A percentile compares a stretch with the other conserved stretches of the same genome.
Conservation (phyloP, 1,140 invertebrate species). For the Drosophila subpulchrella region DNA sequence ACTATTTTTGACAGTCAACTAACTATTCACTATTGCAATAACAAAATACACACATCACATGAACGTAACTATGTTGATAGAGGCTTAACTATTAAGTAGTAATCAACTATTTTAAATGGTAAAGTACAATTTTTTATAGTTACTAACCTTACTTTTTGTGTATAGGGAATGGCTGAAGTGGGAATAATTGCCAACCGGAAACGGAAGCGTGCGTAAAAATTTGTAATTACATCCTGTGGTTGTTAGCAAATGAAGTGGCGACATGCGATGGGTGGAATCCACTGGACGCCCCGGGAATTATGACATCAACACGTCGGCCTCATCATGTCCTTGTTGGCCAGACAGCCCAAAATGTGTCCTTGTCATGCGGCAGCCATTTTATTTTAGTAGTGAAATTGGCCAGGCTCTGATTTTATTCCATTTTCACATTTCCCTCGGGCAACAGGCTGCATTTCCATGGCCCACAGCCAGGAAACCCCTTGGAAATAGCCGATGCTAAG, state of each 20-base stretch:
- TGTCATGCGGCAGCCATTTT: conserved; percentile 46
- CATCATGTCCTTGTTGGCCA: conserved; percentile 37
- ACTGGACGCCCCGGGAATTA: conserved; percentile 41
- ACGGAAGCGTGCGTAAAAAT: conserved; percentile 68
- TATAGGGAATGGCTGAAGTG: background rate
- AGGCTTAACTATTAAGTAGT: background rate
- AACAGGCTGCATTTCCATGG: conserved; percentile 50
- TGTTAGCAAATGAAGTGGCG: conserved; percentile 28
- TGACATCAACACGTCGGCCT: conserved; percentile 72
- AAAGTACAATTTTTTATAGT: too few species aligned
- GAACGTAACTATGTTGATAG: too few species aligned
- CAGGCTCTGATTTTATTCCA: conserved; percentile 49
- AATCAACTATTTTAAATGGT: too few species aligned
- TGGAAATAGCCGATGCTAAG: conserved; percentile 11
- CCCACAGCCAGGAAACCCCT: conserved; percentile 13
- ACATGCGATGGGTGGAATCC: conserved; percentile 40
- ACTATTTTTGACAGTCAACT: too few species aligned
- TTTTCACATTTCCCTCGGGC: conserved; percentile 1
- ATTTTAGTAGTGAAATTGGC: conserved; percentile 16
- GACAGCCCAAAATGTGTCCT: conserved; percentile 45
- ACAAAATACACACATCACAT: too few species aligned
- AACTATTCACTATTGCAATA: too few species aligned
- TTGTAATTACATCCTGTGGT: conserved; percentile 67
- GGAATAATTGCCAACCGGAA: conserved; percentile 51
- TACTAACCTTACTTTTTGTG: too few species aligned